phyloP scores from a whole-genome alignment of 2,113 vertebrate genomes.

The Cyprinodon brontotheroides region DNA sequence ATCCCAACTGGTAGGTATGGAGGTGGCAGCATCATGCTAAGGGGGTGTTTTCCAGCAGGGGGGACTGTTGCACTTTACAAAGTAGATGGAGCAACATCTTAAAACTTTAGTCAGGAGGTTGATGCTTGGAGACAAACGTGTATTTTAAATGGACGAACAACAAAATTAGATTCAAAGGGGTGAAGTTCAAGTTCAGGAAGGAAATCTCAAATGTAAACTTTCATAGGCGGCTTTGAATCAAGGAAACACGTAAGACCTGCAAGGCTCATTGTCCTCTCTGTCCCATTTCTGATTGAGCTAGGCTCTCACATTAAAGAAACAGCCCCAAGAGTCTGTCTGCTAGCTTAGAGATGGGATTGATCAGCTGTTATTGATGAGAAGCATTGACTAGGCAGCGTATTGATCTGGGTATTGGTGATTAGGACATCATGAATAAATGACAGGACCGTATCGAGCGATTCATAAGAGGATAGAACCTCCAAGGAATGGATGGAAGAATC shows the following conservation, averaged over 20 bases:
- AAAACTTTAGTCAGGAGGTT: not conserved
- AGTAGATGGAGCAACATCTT: not conserved
- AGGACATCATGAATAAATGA: constrained; percentile 69
- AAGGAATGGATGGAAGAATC: constrained; percentile 4
- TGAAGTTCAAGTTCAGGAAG: too few species aligned
- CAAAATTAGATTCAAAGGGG: not conserved
- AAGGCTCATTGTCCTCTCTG: not conserved
- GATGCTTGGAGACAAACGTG: not conserved
- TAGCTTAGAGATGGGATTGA: constrained; percentile 53
- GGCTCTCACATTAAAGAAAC: constrained; percentile 1
- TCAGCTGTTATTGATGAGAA: constrained; percentile 61
- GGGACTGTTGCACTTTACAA: not conserved
- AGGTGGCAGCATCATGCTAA: not conserved
- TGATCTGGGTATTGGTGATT: constrained; percentile 71
- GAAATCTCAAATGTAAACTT: not conserved
- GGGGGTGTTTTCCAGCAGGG: too few species aligned
- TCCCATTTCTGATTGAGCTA: constrained; percentile 2
- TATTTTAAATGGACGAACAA: not conserved
- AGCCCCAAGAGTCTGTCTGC: constrained; percentile 42
- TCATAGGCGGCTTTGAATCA: not conserved
- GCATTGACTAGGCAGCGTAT: constrained; percentile 59
- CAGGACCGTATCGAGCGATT: constrained; percentile 55
- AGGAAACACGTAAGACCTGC: too few species aligned
- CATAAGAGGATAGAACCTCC: constrained; percentile 42
- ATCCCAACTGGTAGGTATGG: not conserved